Base-by-base conservation (phyloP, 2,113 vertebrate genomes). In the Platycercus adscitus region DNA sequence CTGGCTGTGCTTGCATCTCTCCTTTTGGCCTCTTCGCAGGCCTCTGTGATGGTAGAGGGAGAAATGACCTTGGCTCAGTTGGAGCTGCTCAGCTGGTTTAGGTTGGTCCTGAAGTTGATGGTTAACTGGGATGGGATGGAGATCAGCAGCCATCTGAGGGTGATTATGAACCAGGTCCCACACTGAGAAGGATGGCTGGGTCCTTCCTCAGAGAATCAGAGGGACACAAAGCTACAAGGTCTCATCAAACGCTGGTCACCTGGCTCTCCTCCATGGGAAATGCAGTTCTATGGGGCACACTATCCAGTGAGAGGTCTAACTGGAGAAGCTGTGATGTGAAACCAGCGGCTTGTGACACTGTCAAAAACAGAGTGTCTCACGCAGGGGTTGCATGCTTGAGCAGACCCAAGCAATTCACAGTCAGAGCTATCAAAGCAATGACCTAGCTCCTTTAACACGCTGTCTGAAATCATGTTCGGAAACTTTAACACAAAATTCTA, bases 351-450 rank as follows among this genome's bases (percentile, higher is more conserved):
- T 47, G 82, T 39, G 73, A 78, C 91, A 78, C 89, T 75, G 80
- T 79, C 91, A 72, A 5, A n/a, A 91, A 21, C 81, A 17, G 89
- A 94, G 50, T 85, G 88, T 92, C 93, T 96, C 88, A 69, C 1
- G 33, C 70, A 96, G 91, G 61, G 86, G 47, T 70, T 50, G 46
- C 92, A 96, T 97, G 96, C 97, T 96, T 97, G 95, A 97, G 94
- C 92, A 91, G 90, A 82, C 28, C 73, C 11, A 41, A 96, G 96
- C 86, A 95, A 94, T 96, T 96, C 97, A 96, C 97, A 97, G 97
- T 77, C 90, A 96, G 97, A 97, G 96, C 96, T 95, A 95, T 96
- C 96, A 97, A 95, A 96, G 88, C 96, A 94, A 96, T 97, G 93
- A 96, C 50, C 92, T 88, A 86, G 73, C 89, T 95, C 55, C 90